Base-by-base conservation (phyloP, 2,113 vertebrate genomes). In the Alces alces region DNA sequence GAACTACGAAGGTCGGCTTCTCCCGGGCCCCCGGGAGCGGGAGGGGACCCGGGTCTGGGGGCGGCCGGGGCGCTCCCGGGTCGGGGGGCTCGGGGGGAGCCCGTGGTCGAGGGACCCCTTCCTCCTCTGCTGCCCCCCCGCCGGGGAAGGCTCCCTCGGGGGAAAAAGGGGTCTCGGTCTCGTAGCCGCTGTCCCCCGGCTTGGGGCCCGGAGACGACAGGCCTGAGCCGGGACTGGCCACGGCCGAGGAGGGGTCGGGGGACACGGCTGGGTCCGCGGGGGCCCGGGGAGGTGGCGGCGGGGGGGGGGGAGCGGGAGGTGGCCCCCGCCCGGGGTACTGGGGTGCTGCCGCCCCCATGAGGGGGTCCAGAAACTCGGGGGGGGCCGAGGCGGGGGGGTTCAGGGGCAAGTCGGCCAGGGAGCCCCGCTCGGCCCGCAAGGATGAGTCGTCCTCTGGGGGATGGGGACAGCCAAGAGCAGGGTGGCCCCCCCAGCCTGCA, bases 1-100 rank as follows among this genome's bases (percentile, higher is more conserved):
- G 98, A 98, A 99, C 99, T 98, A 99, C 99, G 86, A 99, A 99
- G 89, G 99, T 99, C 58, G 97, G 98, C 61, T 90, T 96, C 95
- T 98, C 96, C 47, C 60, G 93, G 91, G 93, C 47, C 93, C 86
- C 93, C 43, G 43, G 90, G 36, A 43, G 91, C 5, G 54, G 70
- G 64, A 93, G 83, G 96, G 97, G 94, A 96, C 98, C 98, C 87
- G 97, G 96, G 98, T 98, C 97, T 97, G 97, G 97, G 93, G 98
- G 98, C 93, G 98, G 98, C 97, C 97, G 97, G 97, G 98, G 98
- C 96, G 94, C 98, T 97, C 97, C 96, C 94, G 97, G 98, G 98
- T 98, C 98, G 95, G 98, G 98, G 52, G 98, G 98, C 95, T 98
- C 98, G 96, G 98, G 98, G 97, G 98, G 98, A 98, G 98, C 98